phyloP scores from a whole-genome alignment of 2,797 vertebrate genomes.

The Clamator glandarius region DNA sequence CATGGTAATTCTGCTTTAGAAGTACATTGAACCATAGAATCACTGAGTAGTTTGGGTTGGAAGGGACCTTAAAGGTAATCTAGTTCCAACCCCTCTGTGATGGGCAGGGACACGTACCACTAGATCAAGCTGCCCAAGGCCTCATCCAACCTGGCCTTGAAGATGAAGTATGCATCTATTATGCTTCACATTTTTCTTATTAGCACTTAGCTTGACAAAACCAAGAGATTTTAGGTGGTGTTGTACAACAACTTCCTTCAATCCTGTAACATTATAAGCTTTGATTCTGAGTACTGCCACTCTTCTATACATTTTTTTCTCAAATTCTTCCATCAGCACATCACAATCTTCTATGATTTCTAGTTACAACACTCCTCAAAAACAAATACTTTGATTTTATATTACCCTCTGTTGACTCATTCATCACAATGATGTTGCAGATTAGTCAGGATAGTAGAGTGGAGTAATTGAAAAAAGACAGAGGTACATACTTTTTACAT shows the following conservation, averaged over 20 bases:
- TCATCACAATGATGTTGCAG: not conserved
- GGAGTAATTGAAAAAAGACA: not conserved
- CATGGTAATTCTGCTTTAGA: not conserved
- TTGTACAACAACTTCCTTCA: not conserved
- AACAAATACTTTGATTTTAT: not conserved
- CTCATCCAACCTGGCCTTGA: not conserved
- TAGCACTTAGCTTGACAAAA: not conserved
- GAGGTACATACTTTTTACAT: not conserved
- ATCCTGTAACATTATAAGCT: not conserved
- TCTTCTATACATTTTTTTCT: not conserved
- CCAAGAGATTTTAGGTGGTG: not conserved
- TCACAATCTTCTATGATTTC: not conserved
- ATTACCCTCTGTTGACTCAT: not conserved
- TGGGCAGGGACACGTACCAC: too few relatives aligned
- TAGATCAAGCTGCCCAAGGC: too few relatives aligned
- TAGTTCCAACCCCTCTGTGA: too few relatives aligned
- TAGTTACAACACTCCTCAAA: not conserved
- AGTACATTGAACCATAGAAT: too few relatives aligned
- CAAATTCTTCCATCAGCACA: not conserved
- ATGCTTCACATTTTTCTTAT: not conserved
- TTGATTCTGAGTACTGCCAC: not conserved
- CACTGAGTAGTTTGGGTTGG: too few relatives aligned
- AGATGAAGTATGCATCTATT: rapidly evolving
- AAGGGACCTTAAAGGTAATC: too few relatives aligned
- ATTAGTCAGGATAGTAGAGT: not conserved